Percentiles rank a stretch among this genome's conserved stretches.
Conservation (phyloP, 2,797 vertebrate species). For the Leucoraja ocellata region DNA sequence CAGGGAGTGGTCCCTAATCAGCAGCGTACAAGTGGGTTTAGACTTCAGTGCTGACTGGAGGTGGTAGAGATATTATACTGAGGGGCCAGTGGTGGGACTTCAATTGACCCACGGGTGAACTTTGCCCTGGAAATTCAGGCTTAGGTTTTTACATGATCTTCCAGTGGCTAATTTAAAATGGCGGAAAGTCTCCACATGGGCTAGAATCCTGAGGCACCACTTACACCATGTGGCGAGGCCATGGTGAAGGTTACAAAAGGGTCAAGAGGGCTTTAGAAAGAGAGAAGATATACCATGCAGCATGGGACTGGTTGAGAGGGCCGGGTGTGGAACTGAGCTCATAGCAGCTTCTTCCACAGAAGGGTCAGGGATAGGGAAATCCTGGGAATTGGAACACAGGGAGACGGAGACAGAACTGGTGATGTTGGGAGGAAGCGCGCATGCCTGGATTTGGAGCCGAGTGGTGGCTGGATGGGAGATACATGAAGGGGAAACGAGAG, state of each 20-base stretch:
- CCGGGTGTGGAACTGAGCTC: neutral
- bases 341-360: neutral
- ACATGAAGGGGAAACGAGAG: neutral
- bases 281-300: neutral
- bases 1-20: neutral
- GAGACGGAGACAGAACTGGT: neutral
- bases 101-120: too few species aligned
- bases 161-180: neutral
- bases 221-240: neutral
- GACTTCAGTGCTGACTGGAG: too few species aligned
- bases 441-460: neutral
- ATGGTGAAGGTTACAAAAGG: neutral
- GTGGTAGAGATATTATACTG: neutral
- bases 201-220: neutral
- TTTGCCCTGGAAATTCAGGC: constrained; percentile 3
- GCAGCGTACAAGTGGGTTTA: neutral
- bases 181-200: neutral
- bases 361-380: neutral
- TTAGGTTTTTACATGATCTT: neutral
- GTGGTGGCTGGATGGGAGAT: neutral
- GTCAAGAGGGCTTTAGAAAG: neutral
- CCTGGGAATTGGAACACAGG: neutral
- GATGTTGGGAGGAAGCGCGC: neutral
- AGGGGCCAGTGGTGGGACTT: neutral
- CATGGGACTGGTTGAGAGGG: neutral